Evolutionary conservation across 2,888 invertebrate species (phyloP).

Genomic region (Drosophila incognita): DNA sequence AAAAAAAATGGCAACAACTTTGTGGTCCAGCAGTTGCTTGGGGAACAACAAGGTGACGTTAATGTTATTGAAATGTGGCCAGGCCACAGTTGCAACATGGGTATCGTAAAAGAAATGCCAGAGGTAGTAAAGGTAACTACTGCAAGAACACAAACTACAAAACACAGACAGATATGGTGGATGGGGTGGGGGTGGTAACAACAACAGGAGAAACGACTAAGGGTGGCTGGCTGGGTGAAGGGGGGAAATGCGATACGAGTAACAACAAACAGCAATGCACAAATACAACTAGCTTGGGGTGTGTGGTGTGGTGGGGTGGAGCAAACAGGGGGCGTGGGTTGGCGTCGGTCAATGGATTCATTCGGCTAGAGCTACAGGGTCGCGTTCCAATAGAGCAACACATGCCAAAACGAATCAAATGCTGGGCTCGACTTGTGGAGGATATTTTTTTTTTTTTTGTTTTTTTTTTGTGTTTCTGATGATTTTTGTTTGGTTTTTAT

Average conservation of each 20-base stretch:
- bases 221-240: neutral
- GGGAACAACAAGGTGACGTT: conserved; percentile 45
- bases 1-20: conserved; percentile 46
- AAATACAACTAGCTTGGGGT: conserved; percentile 32
- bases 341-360: neutral
- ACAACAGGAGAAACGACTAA: conserved; percentile 31
- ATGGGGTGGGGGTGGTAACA: neutral
- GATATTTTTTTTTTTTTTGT: neutral
- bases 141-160: conserved; percentile 62
- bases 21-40: conserved; percentile 52
- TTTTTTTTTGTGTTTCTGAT: conserved; percentile 37
- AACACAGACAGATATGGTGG: conserved; percentile 23
- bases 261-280: conserved; percentile 81
- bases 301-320: neutral
- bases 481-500: conserved; percentile 16
- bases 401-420: conserved; percentile 55
- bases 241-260: conserved; percentile 63
- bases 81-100: conserved; percentile 52
- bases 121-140: conserved; percentile 62
- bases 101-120: conserved; percentile 70
- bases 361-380: conserved; percentile 40
- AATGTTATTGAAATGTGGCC: conserved; percentile 73
- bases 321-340: neutral
- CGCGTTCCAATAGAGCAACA: conserved; percentile 45
- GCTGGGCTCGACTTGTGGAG: conserved; percentile 41